phyloP scores from a whole-genome alignment of 2,113 vertebrate genomes.

The Odocoileus virginianus region DNA sequence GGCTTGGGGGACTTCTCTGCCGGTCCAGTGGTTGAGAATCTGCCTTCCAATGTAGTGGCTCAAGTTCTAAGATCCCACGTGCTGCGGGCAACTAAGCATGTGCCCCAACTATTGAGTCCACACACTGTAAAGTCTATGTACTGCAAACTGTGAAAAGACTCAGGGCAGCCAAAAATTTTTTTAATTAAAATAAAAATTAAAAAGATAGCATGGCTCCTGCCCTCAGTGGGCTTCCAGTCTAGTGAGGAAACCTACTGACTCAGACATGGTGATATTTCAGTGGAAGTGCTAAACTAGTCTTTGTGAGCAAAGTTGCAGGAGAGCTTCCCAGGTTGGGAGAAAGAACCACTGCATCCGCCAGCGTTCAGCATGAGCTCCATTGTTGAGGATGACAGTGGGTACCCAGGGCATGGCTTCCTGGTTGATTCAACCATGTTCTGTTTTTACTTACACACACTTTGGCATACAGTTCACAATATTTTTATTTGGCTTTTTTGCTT shows the following conservation, averaged over 20 bases:
- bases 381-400: accelerated
- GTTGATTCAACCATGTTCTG: neutral
- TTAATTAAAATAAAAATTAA: neutral
- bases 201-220: neutral
- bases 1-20: neutral
- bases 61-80: neutral
- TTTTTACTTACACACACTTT: neutral
- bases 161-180: neutral
- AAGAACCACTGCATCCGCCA: neutral
- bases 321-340: neutral
- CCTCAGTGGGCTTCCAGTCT: neutral
- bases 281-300: neutral
- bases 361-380: neutral
- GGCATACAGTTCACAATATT: neutral
- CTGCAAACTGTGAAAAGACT: neutral
- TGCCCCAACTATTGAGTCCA: neutral
- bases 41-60: neutral
- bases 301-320: neutral
- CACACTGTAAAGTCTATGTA: neutral
- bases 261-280: neutral
- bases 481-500: neutral
- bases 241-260: neutral
- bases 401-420: neutral
- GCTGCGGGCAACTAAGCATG: neutral
- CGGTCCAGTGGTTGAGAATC: neutral